phyloP scores from a whole-genome alignment of 2,888 invertebrate species.

The Sphecodes monilicornis region DNA sequence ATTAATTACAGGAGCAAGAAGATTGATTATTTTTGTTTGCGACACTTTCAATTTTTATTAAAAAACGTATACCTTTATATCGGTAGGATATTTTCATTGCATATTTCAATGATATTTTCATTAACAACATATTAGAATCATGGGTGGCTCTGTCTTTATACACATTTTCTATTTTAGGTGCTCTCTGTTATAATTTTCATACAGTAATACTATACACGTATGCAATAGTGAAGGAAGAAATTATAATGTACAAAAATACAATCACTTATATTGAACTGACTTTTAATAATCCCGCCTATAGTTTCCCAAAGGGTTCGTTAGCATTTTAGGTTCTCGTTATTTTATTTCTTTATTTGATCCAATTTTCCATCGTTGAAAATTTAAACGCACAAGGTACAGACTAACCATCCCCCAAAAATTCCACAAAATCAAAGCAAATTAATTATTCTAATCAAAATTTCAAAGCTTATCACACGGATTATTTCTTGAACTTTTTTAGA shows the following conservation, averaged over 20 bases:
- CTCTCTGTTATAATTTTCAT: not conserved
- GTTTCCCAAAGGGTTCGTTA: not conserved
- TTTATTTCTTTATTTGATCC: too few species aligned
- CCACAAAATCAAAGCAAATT: too few species aligned
- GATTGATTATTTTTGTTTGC: not conserved
- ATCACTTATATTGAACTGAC: not conserved
- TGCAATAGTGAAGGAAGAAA: not conserved
- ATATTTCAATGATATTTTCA: too few species aligned
- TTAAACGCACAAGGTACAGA: too few species aligned
- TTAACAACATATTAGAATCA: too few species aligned
- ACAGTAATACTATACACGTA: not conserved
- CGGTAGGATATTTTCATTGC: not conserved
- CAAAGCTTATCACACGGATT: too few species aligned
- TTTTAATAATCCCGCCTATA: not conserved
- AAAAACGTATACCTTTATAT: not conserved
- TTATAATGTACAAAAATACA: not conserved
- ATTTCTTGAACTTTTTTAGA: too few species aligned
- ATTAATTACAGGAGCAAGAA: not conserved
- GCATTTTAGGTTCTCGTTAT: too few species aligned
- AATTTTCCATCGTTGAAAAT: too few species aligned
- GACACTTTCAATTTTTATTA: not conserved
- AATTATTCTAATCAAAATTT: too few species aligned
- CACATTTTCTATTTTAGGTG: not conserved
- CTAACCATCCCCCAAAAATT: too few species aligned
- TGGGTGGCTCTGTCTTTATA: not conserved